These are phyloP conservation scores for Perca flavescens DNA, from an alignment of 2,113 vertebrate genomes.

Conservation along the genomic window DNA sequence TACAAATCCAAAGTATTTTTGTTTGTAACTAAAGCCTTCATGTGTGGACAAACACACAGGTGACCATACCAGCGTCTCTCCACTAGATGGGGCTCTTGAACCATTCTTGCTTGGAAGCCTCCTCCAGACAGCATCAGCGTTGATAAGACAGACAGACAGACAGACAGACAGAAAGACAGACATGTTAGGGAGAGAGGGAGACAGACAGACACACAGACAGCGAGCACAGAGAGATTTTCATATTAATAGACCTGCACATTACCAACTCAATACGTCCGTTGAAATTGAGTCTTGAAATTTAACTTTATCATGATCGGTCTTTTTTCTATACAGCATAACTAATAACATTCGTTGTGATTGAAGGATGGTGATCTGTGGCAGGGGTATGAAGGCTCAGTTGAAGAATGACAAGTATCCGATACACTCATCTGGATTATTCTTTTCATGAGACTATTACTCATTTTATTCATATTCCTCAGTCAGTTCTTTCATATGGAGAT, in stretches of 20 bases:
- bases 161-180: too few species aligned
- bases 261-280: slow-evolving; percentile 18
- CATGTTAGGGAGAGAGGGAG: too few species aligned
- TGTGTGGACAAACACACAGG: background rate
- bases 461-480: background rate
- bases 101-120: background rate
- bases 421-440: slow-evolving; percentile 31
- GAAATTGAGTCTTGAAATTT: slow-evolving; percentile 19
- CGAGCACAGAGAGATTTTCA: slow-evolving; percentile 21
- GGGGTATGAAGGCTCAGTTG: slow-evolving; percentile 10
- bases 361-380: slow-evolving; percentile 39
- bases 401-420: slow-evolving; percentile 27
- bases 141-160: background rate
- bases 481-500: background rate
- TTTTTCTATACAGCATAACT: slow-evolving; percentile 1
- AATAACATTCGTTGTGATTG: slow-evolving; percentile 22
- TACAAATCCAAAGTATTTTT: background rate
- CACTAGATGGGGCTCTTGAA: slow-evolving; percentile 76
- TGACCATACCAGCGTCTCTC: background rate
- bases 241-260: slow-evolving; percentile 20
- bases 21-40: background rate
- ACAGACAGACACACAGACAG: too few species aligned
- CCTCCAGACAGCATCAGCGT: background rate
- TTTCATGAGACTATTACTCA: slow-evolving; percentile 35
- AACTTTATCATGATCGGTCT: slow-evolving; percentile 22